phyloP scores from a whole-genome alignment of 2,113 vertebrate species.

The Oryzias woworae region DNA sequence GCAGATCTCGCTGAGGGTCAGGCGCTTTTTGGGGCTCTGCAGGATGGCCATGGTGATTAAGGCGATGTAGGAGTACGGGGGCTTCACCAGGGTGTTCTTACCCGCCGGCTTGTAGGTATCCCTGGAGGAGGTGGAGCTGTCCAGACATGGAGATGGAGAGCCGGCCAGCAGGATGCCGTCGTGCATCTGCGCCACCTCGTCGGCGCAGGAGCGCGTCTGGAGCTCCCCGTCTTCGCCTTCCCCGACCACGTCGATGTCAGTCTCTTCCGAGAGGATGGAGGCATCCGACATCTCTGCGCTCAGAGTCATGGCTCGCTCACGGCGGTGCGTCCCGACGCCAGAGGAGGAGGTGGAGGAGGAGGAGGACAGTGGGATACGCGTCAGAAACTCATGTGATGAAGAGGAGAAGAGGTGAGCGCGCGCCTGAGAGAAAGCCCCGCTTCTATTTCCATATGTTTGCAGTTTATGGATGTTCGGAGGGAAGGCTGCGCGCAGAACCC shows the following conservation, averaged over 20 bases:
- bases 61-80: conserved; percentile 94
- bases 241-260: conserved; percentile 93
- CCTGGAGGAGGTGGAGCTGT: conserved; percentile 65
- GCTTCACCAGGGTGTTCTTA: conserved; percentile 89
- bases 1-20: conserved; percentile 90
- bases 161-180: conserved; percentile 76
- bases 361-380: conserved; percentile 49
- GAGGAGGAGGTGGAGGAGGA: conserved; percentile 51
- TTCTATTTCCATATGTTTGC: conserved; percentile 66
- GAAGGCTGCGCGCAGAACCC: conserved; percentile 51
- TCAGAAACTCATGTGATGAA: conserved; percentile 67
- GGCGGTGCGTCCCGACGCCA: conserved; percentile 62
- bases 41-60: conserved; percentile 95
- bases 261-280: conserved; percentile 89
- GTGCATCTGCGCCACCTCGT: conserved; percentile 82
- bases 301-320: conserved; percentile 87
- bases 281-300: conserved; percentile 94
- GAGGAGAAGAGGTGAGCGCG: conserved; percentile 45
- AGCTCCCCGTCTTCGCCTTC: conserved; percentile 84
- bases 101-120: conserved; percentile 76
- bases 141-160: conserved; percentile 72
- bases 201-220: conserved; percentile 78
- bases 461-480: conserved; percentile 3
- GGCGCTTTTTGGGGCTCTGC: conserved; percentile 91
- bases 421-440: conserved; percentile 15